Percentiles rank a stretch among this genome's conserved stretches.
Evolutionary conservation across 2,113 vertebrate species (phyloP).

Genomic region (Clupea harengus): DNA sequence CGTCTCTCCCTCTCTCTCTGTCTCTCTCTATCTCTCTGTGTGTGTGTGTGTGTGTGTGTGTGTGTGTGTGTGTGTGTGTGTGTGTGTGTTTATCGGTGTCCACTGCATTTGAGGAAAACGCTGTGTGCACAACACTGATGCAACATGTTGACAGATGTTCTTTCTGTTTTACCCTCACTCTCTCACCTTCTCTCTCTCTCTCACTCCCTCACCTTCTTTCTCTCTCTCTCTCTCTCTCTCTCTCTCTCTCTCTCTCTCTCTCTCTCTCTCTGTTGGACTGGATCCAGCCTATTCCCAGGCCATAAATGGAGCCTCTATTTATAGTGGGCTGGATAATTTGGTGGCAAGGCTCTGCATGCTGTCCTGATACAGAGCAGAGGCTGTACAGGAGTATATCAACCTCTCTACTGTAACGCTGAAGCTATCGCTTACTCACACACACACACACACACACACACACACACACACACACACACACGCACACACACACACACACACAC

Average conservation of each 20-base stretch:
- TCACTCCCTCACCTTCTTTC: background rate
- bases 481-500: background rate
- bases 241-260: background rate
- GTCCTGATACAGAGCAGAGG: background rate
- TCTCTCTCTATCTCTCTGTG: background rate
- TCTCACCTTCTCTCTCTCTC: background rate
- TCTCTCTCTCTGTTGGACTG: background rate
- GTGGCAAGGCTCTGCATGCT: background rate
- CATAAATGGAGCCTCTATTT: conserved; percentile 1
- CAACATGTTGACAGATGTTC: background rate
- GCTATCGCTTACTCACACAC: background rate
- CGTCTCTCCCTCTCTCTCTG: background rate
- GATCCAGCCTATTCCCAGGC: background rate
- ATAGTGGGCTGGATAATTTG: background rate
- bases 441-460: background rate
- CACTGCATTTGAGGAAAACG: background rate
- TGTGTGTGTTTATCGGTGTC: background rate
- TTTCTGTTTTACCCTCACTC: background rate
- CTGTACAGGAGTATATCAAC: background rate
- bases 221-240: conserved; percentile 16
- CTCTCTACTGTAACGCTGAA: background rate
- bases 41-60: background rate
- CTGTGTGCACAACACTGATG: background rate
- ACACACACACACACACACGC: background rate
- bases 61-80: no score